A percentile compares a stretch with the other conserved stretches of the same genome.
Conservation (phyloP, 2,888 invertebrate species). For the Tridacna crocea region DNA sequence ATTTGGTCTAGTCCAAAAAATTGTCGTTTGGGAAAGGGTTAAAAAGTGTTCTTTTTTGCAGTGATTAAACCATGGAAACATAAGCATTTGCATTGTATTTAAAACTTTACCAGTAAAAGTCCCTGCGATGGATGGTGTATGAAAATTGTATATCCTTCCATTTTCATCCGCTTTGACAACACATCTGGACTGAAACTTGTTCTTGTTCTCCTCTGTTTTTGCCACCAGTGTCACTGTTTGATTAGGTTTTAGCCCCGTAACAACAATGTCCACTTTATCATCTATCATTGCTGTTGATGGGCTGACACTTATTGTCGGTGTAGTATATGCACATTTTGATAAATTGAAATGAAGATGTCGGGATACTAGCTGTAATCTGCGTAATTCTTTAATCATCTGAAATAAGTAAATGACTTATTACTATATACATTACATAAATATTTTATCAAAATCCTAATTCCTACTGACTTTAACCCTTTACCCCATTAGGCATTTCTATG, state of each 20-base stretch:
- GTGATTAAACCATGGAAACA: too few relatives aligned
- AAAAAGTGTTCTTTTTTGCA: too few relatives aligned
- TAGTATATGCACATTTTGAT: slow-evolving; percentile 5
- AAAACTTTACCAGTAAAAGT: slow-evolving; percentile 24
- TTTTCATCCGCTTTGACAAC: slow-evolving; percentile 13
- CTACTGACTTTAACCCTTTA: too few relatives aligned
- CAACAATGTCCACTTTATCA: slow-evolving; percentile 24
- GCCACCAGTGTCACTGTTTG: slow-evolving; percentile 29
- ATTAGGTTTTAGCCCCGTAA: slow-evolving; percentile 23
- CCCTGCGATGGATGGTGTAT: slow-evolving; percentile 10
- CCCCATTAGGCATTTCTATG: too few relatives aligned
- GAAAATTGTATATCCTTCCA: slow-evolving; percentile 8
- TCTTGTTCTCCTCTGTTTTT: slow-evolving; percentile 17
- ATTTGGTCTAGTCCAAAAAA: too few relatives aligned
- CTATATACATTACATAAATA: too few relatives aligned
- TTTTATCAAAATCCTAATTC: too few relatives aligned
- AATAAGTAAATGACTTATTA: too few relatives aligned
- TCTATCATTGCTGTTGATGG: slow-evolving; percentile 17
- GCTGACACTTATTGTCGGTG: slow-evolving; percentile 8
- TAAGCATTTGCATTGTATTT: neutral
- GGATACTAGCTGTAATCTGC: neutral
- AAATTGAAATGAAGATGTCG: neutral
- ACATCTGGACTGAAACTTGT: slow-evolving; percentile 21
- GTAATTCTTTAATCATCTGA: neutral
- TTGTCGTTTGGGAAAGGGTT: too few relatives aligned